Conservation (phyloP, 2,113 vertebrate genomes). For the Dasypus novemcinctus region DNA sequence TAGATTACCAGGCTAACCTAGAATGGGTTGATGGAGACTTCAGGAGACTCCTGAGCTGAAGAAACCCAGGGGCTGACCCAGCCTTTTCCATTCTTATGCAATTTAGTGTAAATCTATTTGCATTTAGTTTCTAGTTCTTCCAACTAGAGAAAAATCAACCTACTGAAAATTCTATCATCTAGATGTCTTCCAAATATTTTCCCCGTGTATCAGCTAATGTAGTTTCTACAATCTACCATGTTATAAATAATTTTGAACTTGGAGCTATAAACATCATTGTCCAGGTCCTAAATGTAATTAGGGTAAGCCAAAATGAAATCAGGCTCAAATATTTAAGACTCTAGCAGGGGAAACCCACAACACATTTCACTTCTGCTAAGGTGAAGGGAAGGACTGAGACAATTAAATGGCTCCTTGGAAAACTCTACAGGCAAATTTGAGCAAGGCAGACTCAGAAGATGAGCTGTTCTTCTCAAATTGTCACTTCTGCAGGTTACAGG, state of each 20-base stretch:
- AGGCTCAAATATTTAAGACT: neutral
- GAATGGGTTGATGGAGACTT: no score
- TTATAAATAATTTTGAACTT: constrained; percentile 40
- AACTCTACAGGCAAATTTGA: neutral
- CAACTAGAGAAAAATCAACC: neutral
- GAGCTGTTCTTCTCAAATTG: neutral
- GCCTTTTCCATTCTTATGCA: neutral
- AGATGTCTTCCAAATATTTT: constrained; percentile 6
- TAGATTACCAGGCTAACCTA: neutral
- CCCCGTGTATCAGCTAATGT: neutral
- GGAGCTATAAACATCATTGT: constrained; percentile 13
- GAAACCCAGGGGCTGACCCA: neutral
- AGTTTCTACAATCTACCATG: constrained; percentile 13
- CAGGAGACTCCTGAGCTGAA: neutral
- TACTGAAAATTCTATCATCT: constrained; percentile 19
- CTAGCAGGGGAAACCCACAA: constrained; percentile 23
- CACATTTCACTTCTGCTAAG: constrained; percentile 25
- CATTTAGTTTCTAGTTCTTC: neutral
- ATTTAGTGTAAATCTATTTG: neutral
- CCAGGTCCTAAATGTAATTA: constrained; percentile 28
- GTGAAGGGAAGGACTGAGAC: neutral
- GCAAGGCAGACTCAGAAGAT: neutral
- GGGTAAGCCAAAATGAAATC: neutral
- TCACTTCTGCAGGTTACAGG: neutral
- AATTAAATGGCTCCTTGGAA: neutral